These are phyloP conservation scores for Eulemur rubriventer DNA, from an alignment of 2,797 vertebrate genomes.

Conservation along the genomic window DNA sequence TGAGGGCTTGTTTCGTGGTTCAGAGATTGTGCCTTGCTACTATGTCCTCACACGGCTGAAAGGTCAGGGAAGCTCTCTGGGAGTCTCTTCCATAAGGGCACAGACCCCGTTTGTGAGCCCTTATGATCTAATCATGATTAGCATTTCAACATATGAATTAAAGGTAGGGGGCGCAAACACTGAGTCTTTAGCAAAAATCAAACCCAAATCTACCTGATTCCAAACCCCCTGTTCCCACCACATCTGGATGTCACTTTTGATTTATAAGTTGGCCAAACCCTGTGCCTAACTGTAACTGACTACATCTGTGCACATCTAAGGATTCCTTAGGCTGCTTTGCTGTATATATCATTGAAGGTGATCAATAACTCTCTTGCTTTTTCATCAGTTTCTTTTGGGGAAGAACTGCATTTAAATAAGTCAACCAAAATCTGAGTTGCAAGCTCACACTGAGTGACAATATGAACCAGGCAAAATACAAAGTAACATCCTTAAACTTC, in stretches of 20 bases:
- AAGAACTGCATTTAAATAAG: not conserved
- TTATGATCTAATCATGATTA: too few relatives aligned
- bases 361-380: not conserved
- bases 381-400: not conserved
- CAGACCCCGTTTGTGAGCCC: not conserved
- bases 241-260: not conserved
- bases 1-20: not conserved
- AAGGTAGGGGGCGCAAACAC: not conserved
- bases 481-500: not conserved
- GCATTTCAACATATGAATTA: not conserved
- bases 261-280: not conserved
- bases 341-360: not conserved
- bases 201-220: not conserved
- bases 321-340: not conserved
- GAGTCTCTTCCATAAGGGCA: not conserved
- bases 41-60: not conserved
- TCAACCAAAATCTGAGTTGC: not conserved
- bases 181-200: not conserved
- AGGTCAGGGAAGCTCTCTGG: too few relatives aligned
- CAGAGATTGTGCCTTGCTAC: too few relatives aligned
- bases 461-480: not conserved
- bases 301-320: not conserved
- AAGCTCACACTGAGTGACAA: not conserved
- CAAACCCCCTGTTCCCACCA: not conserved
- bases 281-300: not conserved